These are phyloP conservation scores for Sylvilagus bachmani DNA, from an alignment of 2,113 vertebrate genomes.

Conservation along the genomic window DNA sequence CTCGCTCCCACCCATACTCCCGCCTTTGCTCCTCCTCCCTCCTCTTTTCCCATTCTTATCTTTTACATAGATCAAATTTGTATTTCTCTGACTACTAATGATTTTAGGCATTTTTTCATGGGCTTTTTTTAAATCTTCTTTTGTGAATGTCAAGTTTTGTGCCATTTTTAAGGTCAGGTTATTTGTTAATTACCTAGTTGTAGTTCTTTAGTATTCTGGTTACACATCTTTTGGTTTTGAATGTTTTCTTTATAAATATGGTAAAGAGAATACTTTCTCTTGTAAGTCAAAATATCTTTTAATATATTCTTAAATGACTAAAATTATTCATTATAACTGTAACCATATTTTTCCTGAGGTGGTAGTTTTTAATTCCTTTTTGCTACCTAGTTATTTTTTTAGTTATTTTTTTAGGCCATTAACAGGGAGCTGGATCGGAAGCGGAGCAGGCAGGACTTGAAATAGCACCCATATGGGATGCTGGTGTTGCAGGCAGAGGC, in stretches of 20 bases:
- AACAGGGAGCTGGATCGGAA: no score
- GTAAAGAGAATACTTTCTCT: slow-evolving; percentile 18
- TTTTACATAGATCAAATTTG: background rate
- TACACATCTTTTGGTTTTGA: background rate
- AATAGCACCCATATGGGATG: no score
- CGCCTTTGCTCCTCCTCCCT: no score
- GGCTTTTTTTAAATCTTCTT: background rate
- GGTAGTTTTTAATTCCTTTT: background rate
- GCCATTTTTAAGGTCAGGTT: background rate
- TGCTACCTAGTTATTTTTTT: background rate
- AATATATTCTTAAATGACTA: background rate
- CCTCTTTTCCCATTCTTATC: no score
- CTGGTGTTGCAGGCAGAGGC: no score
- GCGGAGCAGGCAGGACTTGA: no score
- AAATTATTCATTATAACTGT: slow-evolving; percentile 31
- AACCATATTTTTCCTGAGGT: background rate
- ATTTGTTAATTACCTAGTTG: background rate
- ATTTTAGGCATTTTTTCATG: no score
- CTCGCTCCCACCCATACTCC: no score
- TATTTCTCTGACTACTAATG: background rate
- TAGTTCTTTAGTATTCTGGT: background rate
- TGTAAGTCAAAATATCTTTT: slow-evolving; percentile 41
- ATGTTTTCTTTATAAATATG: background rate
- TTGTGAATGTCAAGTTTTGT: background rate
- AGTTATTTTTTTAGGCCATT: no score